phyloP scores from a whole-genome alignment of 2,888 invertebrate genomes.

The Tenthredo livida region DNA sequence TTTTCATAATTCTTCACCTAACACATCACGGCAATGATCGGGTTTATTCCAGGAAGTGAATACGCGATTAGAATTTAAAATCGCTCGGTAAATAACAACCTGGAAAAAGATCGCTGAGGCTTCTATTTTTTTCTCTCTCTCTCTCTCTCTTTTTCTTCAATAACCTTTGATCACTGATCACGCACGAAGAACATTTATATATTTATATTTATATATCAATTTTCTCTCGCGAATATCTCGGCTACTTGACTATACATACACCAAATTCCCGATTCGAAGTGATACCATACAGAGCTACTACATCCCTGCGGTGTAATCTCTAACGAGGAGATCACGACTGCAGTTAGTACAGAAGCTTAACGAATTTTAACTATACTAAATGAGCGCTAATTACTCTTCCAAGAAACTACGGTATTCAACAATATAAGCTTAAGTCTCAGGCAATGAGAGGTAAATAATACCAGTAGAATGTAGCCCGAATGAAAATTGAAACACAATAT shows the following conservation, averaged over 20 bases:
- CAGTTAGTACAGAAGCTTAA: constrained; percentile 19
- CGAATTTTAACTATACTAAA: constrained; percentile 34
- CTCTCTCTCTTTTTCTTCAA: neutral
- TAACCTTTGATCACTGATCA: neutral
- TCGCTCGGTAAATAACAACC: neutral
- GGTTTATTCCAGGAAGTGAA: neutral
- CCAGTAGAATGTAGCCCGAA: neutral
- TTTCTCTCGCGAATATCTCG: neutral
- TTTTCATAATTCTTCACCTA: neutral
- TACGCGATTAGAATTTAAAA: neutral
- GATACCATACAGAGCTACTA: neutral
- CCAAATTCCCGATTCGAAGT: neutral
- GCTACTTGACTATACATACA: neutral
- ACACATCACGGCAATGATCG: neutral
- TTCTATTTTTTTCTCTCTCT: neutral
- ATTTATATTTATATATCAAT: neutral
- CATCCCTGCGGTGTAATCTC: constrained; percentile 1
- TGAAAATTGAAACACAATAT: neutral
- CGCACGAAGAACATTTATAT: neutral
- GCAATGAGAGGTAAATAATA: constrained; percentile 2
- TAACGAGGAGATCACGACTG: constrained; percentile 5
- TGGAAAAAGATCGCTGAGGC: neutral
- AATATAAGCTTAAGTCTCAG: neutral
- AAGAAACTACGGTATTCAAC: constrained; percentile 27
- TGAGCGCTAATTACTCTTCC: constrained; percentile 39